Evolutionary conservation across 2,888 invertebrate species (phyloP).

Genomic region (Xestoiulus laeticollis): DNA sequence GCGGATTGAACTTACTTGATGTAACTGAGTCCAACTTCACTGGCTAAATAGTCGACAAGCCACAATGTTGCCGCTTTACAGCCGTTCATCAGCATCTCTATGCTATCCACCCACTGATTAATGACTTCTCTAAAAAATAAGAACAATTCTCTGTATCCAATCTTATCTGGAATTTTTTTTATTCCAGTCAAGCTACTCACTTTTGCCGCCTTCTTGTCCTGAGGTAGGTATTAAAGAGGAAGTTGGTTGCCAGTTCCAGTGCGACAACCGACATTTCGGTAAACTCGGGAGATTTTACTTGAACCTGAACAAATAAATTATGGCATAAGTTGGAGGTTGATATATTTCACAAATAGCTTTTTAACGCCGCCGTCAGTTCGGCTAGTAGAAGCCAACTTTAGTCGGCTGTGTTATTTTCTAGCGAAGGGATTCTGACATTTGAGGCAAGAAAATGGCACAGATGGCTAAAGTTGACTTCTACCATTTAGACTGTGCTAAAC

Average conservation of each 20-base stretch:
- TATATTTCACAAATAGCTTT: neutral
- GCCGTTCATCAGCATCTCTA: slow-evolving; percentile 61
- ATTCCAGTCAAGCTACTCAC: slow-evolving; percentile 37
- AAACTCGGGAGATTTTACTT: slow-evolving; percentile 59
- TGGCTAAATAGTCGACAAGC: slow-evolving; percentile 64
- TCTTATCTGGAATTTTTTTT: neutral
- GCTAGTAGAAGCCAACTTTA: too few species aligned
- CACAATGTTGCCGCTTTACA: slow-evolving; percentile 63
- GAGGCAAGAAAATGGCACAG: too few species aligned
- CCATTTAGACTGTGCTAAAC: too few species aligned
- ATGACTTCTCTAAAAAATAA: slow-evolving; percentile 62
- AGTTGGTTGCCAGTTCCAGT: slow-evolving; percentile 63
- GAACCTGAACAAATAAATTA: slow-evolving; percentile 58
- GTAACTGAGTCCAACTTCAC: slow-evolving; percentile 62
- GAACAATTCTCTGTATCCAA: neutral
- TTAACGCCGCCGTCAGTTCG: too few species aligned
- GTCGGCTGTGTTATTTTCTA: too few species aligned
- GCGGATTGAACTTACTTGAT: slow-evolving; percentile 61
- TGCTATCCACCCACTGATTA: slow-evolving; percentile 63
- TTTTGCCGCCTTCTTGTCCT: slow-evolving; percentile 61
- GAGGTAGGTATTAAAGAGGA: slow-evolving; percentile 66
- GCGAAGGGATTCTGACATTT: too few species aligned
- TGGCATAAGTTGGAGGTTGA: neutral
- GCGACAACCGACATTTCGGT: slow-evolving; percentile 50
- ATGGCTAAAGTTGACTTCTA: too few species aligned